Base-by-base conservation (phyloP, 2,797 vertebrate genomes). In the Gambusia yucatana region DNA sequence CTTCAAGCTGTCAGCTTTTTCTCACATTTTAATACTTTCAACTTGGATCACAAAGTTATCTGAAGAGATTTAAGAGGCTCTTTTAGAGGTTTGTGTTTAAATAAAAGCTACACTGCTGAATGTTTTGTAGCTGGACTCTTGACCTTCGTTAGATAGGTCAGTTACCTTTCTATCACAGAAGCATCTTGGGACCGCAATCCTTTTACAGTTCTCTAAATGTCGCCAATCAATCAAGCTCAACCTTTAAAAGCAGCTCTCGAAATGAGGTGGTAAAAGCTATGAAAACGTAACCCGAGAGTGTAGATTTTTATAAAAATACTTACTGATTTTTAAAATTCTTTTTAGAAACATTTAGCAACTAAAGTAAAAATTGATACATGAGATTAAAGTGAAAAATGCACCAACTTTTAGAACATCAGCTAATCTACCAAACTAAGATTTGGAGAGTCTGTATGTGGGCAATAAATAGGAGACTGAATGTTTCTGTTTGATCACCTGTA, bases 401-500 rank as follows among this genome's bases (percentile, higher is more conserved):
- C 57, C 57, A 30, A 61, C n/a, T 46, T 76, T 65, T 33, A 76
- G 25, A 72, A 52, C 8, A 55, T 30, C 4, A 75, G 20, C 44
- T 25, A 43, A 11, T 73, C 4, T 16, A 74, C 10, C n/a, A n/a
- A 75, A 59, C 7, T 48, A 8, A 57, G 39, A 63, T 61, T 6
- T 25, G 48, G 30, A 47, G 22, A 33, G 0, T 30, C 22, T 63
- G 33, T 41, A n/a, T 43, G 39, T 47, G 2, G 36, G 36, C 5
- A 72, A 46, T 33, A 43, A 3, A 1, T 25, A n/a, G 59, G 73
- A 65, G 36, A 52, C 41, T 41, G 3, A 75, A 6, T 20, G 73
- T 71, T 67, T 41, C 39, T 47, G 11, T 72, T 77, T 75, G 47
- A 3, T 86, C 87, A 98, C 98, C 98, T 97, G 63, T 73, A 86